phyloP scores from a whole-genome alignment of 2,797 vertebrate species.

The Sylvilagus floridanus region DNA sequence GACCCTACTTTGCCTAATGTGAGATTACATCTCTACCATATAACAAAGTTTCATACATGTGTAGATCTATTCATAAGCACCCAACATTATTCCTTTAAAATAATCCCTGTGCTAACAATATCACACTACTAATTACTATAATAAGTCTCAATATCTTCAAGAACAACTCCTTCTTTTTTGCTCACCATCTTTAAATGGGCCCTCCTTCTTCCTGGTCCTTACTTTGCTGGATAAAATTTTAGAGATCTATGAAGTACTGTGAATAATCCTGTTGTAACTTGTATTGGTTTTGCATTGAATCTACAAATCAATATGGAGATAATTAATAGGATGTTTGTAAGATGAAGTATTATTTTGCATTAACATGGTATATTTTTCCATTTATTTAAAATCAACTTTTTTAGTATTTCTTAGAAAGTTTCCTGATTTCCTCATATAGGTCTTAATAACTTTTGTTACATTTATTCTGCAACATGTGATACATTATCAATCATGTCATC shows the following conservation, averaged over 20 bases:
- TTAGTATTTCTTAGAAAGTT: not conserved
- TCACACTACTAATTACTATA: not conserved
- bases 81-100: not conserved
- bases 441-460: not conserved
- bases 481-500: not conserved
- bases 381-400: slow-evolving; percentile 59
- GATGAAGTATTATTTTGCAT: not conserved
- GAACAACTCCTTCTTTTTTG: not conserved
- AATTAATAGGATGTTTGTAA: not conserved
- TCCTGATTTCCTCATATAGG: slow-evolving; percentile 22
- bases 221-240: slow-evolving; percentile 19
- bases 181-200: not conserved
- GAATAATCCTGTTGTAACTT: not conserved
- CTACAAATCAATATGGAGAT: not conserved
- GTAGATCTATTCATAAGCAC: not conserved
- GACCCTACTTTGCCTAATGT: not conserved
- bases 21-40: not conserved
- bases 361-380: not conserved
- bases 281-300: not conserved
- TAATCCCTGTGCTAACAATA: not conserved
- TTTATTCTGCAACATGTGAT: slow-evolving; percentile 17
- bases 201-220: slow-evolving; percentile 15
- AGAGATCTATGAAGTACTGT: not conserved
- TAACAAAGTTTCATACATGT: slow-evolving; percentile 24
- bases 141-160: not conserved